A percentile compares a stretch with the other conserved stretches of the same genome.
These are phyloP conservation scores for Microcebus murinus DNA, from an alignment of 2,113 vertebrate species.

Conservation along the genomic window DNA sequence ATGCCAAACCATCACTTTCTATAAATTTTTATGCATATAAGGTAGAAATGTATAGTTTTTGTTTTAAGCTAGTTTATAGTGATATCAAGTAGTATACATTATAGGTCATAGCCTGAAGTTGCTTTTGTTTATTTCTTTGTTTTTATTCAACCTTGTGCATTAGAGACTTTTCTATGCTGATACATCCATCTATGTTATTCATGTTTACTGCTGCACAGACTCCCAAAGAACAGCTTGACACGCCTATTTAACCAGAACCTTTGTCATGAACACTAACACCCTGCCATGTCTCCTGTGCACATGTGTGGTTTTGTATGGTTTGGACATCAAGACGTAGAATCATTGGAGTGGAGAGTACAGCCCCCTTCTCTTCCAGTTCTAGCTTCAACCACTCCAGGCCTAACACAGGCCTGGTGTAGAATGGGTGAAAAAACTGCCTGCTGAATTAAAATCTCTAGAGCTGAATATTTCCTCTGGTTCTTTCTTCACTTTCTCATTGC, in stretches of 20 bases:
- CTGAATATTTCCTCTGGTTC: not conserved
- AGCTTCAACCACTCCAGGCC: not conserved
- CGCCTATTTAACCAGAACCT: not conserved
- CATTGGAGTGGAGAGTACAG: fast-evolving
- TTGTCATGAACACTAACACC: not conserved
- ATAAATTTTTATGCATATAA: not conserved
- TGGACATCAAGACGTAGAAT: not conserved
- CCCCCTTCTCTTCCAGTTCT: not conserved
- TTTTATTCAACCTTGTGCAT: not conserved
- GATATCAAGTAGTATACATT: not conserved
- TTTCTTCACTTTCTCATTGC: not conserved
- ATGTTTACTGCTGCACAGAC: not conserved
- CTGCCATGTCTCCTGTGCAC: not conserved
- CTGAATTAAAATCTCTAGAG: not conserved
- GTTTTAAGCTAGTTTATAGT: not conserved
- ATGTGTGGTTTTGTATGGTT: not conserved
- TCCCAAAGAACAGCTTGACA: not conserved
- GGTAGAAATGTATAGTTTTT: not conserved
- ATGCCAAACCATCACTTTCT: not conserved
- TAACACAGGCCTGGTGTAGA: not conserved
- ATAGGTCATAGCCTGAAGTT: not conserved
- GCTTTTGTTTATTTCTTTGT: not conserved
- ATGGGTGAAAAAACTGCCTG: not conserved
- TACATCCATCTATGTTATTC: not conserved
- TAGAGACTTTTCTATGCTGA: not conserved